A percentile compares a stretch with the other conserved stretches of the same genome.
Evolutionary conservation across 2,113 vertebrate genomes (phyloP).

Genomic region (Coturnix japonica): DNA sequence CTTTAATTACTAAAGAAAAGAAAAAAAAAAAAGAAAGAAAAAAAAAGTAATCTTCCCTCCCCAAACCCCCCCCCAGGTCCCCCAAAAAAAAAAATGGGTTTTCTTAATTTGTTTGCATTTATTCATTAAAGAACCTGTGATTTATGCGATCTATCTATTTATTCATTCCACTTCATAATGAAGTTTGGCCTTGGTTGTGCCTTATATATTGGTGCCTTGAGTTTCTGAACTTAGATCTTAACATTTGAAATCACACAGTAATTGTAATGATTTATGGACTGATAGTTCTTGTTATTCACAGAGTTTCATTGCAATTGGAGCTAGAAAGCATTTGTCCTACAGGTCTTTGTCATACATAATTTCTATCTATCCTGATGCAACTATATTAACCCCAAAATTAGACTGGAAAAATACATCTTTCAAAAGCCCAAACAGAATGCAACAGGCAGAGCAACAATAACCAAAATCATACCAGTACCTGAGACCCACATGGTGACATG

Average conservation of each 20-base stretch:
- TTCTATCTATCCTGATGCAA: neutral
- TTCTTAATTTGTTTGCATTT: neutral
- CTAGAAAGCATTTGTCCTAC: neutral
- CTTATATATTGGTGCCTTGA: neutral
- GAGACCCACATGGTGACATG: fast-evolving
- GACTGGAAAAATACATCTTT: fast-evolving
- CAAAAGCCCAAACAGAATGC: neutral
- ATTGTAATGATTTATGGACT: neutral
- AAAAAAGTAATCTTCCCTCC: no score
- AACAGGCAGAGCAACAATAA: neutral
- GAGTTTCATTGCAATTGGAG: neutral
- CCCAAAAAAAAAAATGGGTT: no score
- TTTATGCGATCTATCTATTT: neutral
- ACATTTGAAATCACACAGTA: neutral
- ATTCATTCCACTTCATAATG: neutral
- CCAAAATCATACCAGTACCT: neutral
- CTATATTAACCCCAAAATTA: fast-evolving
- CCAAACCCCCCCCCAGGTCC: no score
- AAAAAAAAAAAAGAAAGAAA: neutral
- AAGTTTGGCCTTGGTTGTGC: neutral
- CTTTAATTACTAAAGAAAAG: neutral
- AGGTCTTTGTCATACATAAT: fast-evolving
- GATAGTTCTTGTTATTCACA: neutral
- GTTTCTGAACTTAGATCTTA: neutral
- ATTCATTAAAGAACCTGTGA: neutral